phyloP scores from a whole-genome alignment of 1,140 invertebrate species.

The Hypothenemus hampei region DNA sequence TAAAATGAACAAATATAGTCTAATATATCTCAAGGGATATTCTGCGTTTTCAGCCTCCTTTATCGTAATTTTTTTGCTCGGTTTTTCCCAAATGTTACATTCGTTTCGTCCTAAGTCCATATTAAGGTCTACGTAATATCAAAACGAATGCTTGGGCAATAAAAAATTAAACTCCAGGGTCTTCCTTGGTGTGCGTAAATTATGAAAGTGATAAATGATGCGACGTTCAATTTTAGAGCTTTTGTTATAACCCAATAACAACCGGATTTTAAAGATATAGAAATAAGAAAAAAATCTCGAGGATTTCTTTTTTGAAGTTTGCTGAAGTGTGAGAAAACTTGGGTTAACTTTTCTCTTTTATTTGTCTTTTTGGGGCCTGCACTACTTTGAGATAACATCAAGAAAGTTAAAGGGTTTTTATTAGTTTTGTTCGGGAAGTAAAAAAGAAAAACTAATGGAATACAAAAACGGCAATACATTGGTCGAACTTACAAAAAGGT shows the following conservation, averaged over 20 bases:
- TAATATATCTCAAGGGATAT: too few relatives aligned
- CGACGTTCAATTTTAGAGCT: not conserved
- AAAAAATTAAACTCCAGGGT: not conserved
- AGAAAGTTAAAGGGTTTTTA: conserved; percentile 20
- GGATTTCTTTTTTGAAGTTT: conserved; percentile 19
- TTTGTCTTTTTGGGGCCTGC: conserved; percentile 23
- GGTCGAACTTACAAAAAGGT: too few relatives aligned
- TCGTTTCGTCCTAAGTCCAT: not conserved
- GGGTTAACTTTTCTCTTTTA: conserved; percentile 13
- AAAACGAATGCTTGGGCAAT: not conserved
- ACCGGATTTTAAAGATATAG: conserved; percentile 2
- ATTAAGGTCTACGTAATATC: not conserved
- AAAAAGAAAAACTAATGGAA: conserved; percentile 17
- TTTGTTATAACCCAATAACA: not conserved
- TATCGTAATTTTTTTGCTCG: too few relatives aligned
- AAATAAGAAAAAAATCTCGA: conserved; percentile 12
- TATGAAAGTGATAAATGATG: not conserved
- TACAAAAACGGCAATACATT: conserved; percentile 21
- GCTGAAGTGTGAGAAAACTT: conserved; percentile 23
- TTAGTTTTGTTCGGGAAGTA: conserved; percentile 20
- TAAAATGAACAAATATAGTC: too few relatives aligned
- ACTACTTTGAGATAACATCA: conserved; percentile 21
- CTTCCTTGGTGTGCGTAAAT: not conserved
- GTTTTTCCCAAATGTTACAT: not conserved
- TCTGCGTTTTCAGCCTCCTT: too few relatives aligned